Conservation (phyloP, 2,113 vertebrate species). For the Pleuronectes platessa region DNA sequence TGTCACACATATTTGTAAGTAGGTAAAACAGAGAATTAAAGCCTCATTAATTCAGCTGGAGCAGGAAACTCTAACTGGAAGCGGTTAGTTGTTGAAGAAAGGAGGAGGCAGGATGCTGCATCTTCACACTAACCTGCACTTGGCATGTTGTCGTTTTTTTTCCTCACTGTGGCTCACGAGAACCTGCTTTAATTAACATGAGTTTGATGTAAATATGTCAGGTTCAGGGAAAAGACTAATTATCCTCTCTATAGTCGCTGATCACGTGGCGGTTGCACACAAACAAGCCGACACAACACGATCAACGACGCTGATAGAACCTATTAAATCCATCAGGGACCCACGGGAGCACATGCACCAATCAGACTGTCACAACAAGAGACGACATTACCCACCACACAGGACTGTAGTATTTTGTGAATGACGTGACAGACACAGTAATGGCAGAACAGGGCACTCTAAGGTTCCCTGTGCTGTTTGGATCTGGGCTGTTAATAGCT, state of each 20-base stretch:
- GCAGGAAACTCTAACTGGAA: not conserved
- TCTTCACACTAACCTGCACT: not conserved
- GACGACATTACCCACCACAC: not conserved
- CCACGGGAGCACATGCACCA: not conserved
- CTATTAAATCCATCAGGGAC: not conserved
- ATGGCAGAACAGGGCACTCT: not conserved
- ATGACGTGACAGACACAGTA: not conserved
- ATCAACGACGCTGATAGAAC: not conserved
- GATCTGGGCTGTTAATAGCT: slow-evolving; percentile 9
- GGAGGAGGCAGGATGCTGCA: not conserved
- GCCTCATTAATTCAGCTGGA: not conserved
- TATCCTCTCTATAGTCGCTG: not conserved
- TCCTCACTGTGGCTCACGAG: not conserved
- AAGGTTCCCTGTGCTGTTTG: slow-evolving; percentile 7
- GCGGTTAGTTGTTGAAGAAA: not conserved
- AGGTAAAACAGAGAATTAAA: not conserved
- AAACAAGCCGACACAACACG: not conserved
- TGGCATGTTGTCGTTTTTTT: not conserved
- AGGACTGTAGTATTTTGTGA: slow-evolving; percentile 5
- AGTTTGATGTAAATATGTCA: slow-evolving; percentile 4
- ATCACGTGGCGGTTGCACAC: not conserved
- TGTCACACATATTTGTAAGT: not conserved
- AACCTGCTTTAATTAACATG: slow-evolving; percentile 5
- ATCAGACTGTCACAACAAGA: not conserved
- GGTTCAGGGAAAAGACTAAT: not conserved